Base-by-base conservation (phyloP, 2,888 invertebrate species). In the Erebia palarica region DNA sequence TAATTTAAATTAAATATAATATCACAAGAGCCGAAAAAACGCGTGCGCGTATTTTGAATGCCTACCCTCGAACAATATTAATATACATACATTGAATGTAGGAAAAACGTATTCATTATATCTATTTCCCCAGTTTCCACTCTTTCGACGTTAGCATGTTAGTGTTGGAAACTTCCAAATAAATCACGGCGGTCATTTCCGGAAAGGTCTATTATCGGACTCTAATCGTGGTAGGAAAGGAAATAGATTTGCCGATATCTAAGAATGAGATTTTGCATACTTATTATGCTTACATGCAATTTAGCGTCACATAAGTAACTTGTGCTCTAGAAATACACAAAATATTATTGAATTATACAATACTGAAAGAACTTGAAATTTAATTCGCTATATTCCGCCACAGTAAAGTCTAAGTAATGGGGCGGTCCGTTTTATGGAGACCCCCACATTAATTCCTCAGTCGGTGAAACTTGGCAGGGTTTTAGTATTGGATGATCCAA, bases 141-240 rank as follows among this genome's bases (percentile, higher is more conserved):
- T 18, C 55, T 65, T 72, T 66, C 59, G 53, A 47, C 49, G 36
- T 73, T 73, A 49, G 71, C 71, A 70, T 72, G 68, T 58, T 27
- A 9, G 53, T 18, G 58, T 18, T 68, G 44, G 67, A 51, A 72
- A 65, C 60, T 42, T 68, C 55, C 73, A 78, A 76, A 80, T 80
- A 83, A 85, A 82, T 84, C 80, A 85, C 82, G 68, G 73, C 66
- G 59, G 69, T 73, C 75, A 78, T 84, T 83, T 80, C 82, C 78
- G 75, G 71, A 77, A 72, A 70, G 69, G 70, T 71, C 73, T 73
- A 76, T 77, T 78, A 78, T 76, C 79, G 69, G 72, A 58, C 18
- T 67, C 59, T 65, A 59, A 75, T 70, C 70, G 63, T 64, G 18
- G 53, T 71, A 18, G 64, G 51, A 70, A 70, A 71, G 44, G 14